Conservation (phyloP, 2,888 invertebrate species). For the Pyrgus malvae region DNA sequence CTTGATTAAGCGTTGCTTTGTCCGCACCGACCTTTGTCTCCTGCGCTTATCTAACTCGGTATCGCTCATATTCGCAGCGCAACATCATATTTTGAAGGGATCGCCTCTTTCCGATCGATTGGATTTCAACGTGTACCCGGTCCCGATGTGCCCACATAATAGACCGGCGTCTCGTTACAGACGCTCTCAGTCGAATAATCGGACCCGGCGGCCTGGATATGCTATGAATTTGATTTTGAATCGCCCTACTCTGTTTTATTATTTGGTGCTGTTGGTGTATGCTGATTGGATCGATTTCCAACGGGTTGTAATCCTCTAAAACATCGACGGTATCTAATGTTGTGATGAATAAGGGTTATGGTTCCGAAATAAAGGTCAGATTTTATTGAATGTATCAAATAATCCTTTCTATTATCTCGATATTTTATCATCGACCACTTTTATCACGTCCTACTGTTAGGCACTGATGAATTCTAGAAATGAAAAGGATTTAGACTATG, state of each 20-base stretch:
- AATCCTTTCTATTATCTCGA: too few species aligned
- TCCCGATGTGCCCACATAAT: background rate
- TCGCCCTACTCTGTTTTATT: conserved; percentile 24
- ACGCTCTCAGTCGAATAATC: conserved; percentile 13
- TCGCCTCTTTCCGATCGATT: conserved; percentile 35
- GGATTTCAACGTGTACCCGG: conserved; percentile 34
- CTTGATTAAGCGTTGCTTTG: conserved; percentile 64
- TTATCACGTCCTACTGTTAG: too few species aligned
- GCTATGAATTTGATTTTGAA: conserved; percentile 24
- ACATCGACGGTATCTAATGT: too few species aligned
- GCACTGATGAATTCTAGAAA: too few species aligned
- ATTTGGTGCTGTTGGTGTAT: background rate
- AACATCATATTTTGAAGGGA: conserved; percentile 48
- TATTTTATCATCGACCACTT: too few species aligned
- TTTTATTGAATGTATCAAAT: too few species aligned
- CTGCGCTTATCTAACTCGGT: conserved; percentile 51
- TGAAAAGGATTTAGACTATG: too few species aligned
- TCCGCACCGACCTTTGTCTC: conserved; percentile 66
- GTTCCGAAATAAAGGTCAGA: too few species aligned
- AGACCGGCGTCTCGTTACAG: conserved; percentile 26
- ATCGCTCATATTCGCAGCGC: conserved; percentile 52
- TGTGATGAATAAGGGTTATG: too few species aligned
- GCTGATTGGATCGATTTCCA: too few species aligned
- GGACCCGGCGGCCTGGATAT: conserved; percentile 22
- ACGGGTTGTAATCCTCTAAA: too few species aligned